Evolutionary conservation across 2,888 invertebrate species (phyloP).

Genomic region (Aporophyla nigra): DNA sequence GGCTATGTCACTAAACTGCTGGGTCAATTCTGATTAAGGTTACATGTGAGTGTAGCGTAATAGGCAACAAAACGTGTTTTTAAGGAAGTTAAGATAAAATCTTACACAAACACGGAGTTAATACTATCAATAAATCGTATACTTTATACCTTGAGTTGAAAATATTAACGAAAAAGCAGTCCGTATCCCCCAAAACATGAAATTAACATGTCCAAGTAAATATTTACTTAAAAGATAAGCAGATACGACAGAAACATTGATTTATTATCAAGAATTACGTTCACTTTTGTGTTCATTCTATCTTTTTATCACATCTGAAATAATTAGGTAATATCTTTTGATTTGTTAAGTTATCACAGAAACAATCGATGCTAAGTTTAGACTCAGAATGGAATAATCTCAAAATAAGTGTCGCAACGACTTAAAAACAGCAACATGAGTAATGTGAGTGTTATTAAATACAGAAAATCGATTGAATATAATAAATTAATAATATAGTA

Average conservation of each 20-base stretch:
- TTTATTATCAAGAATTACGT: not conserved
- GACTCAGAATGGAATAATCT: constrained; percentile 19
- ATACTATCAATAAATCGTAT: not conserved
- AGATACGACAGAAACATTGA: not conserved
- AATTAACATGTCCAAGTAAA: not conserved
- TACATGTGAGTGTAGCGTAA: not conserved
- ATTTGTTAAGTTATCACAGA: constrained; percentile 12
- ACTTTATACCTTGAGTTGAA: not conserved
- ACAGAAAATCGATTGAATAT: constrained; percentile 53
- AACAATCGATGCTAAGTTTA: constrained; percentile 4
- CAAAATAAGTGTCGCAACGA: constrained; percentile 45
- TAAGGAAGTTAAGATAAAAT: constrained; percentile 11
- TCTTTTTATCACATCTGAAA: constrained; percentile 9
- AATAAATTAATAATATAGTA: constrained; percentile 4
- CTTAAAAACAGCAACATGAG: constrained; percentile 9
- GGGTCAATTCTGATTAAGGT: constrained; percentile 51
- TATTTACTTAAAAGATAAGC: not conserved
- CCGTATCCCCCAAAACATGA: not conserved
- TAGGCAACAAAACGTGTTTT: constrained; percentile 1
- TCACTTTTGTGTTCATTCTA: constrained; percentile 24
- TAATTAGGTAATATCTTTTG: constrained; percentile 8
- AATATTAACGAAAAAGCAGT: no score
- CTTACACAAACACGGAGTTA: not conserved
- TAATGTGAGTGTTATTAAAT: constrained; percentile 14
- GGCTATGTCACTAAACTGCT: constrained; percentile 22